Conservation (phyloP, 1,140 invertebrate genomes). For the Gryon sp. region DNA sequence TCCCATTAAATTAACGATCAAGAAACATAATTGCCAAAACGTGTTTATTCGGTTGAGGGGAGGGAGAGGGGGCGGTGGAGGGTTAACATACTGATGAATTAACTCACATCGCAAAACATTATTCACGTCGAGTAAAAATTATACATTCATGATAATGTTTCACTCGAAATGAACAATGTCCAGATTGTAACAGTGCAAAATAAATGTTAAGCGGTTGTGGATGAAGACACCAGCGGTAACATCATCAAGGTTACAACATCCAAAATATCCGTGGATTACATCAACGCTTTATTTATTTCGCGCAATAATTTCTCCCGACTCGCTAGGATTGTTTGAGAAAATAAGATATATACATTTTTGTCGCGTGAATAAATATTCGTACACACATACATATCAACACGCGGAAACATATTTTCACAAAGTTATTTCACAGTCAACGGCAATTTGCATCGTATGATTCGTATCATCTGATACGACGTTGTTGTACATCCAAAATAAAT, state of each 20-base stretch:
- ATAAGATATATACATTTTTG: conserved; percentile 15
- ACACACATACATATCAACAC: neutral
- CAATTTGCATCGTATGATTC: no score
- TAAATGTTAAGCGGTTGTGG: conserved; percentile 38
- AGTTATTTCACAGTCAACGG: no score
- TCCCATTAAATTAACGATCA: no score
- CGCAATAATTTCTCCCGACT: conserved; percentile 32
- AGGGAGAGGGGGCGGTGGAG: no score
- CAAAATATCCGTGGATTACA: conserved; percentile 52
- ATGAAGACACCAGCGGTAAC: neutral
- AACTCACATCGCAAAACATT: no score
- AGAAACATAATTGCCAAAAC: no score
- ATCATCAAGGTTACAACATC: conserved; percentile 40
- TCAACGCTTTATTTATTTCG: conserved; percentile 55
- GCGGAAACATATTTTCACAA: no score
- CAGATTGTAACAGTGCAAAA: conserved; percentile 25
- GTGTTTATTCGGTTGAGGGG: no score
- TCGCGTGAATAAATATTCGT: neutral
- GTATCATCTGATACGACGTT: no score
- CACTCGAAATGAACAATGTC: no score
- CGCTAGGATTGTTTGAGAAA: conserved; percentile 9
- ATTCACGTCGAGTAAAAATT: neutral
- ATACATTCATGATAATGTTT: no score
- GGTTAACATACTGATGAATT: neutral
- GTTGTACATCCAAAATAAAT: no score